Base-by-base conservation (phyloP, 2,797 vertebrate genomes). In the Pseudochromis fuscus region DNA sequence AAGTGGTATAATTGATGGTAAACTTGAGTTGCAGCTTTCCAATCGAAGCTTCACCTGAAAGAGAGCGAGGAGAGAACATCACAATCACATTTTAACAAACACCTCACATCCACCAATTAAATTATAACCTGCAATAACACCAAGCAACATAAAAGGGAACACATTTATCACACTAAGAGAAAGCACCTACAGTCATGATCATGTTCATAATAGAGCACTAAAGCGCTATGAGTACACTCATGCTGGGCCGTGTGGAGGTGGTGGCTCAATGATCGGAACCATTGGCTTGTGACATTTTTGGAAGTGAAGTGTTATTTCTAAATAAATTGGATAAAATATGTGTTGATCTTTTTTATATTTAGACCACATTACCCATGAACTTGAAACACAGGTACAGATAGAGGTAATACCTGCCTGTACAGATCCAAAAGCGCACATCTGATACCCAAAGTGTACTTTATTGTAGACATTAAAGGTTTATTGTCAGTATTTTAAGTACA, bases 151-250 rank as follows among this genome's bases (percentile, higher is more conserved):
- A 19, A 4, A 45, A 45, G 21, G 15, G 2, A 45, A 13, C 27
- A 42, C 45, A 40, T 49, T 49, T 53, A 28, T 63, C 28, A 50
- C 28, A 30, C 50, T 19, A 45, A 27, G 38, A 68, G 33, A 65
- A 60, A 51, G 66, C 28, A 51, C 25, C 50, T 40, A 24, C 38
- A 27, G 1, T 42, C 50, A 63, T 67, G 19, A 59, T 44, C 18
- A 8, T 30, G 25, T 57, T 55, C 42, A 53, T 67, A 58, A 57
- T 5, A 35, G 40, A 56, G 40, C 75, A 58, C 67, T 68, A 27
- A 40, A 70, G 37, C 49, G 13, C n/a, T n/a, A n/a, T n/a, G n/a
- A n/a, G n/a, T n/a, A 35, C 69, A 64, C 16, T 67, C 56, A 59
- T 10, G n/a, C 8, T 57, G 30, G 40, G 13, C 60, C 68, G 40